phyloP scores from a whole-genome alignment of 2,888 invertebrate genomes.

The Thera britannica region DNA sequence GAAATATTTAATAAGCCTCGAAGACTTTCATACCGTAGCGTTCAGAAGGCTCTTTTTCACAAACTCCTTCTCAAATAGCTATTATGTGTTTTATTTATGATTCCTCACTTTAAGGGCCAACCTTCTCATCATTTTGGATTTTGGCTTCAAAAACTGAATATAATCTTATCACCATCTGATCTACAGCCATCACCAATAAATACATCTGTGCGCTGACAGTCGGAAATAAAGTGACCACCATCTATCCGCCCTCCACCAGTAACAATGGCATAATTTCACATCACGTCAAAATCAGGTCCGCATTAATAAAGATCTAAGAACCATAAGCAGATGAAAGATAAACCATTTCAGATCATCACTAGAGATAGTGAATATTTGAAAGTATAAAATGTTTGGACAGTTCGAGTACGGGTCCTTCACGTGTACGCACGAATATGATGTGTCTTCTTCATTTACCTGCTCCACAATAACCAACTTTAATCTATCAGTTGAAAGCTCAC shows the following conservation, averaged over 20 bases:
- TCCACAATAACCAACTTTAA: conserved; percentile 49
- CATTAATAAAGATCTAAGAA: conserved; percentile 84
- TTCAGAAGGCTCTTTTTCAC: not conserved
- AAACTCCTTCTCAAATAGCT: not conserved
- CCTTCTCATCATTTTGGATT: conserved; percentile 47
- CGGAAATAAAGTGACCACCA: conserved; percentile 62
- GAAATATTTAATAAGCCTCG: not conserved
- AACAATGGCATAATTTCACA: conserved; percentile 78
- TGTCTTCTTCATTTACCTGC: conserved; percentile 47
- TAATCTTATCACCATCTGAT: conserved; percentile 71
- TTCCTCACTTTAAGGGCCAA: conserved; percentile 39
- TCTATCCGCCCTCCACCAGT: conserved; percentile 33
- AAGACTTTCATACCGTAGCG: not conserved
- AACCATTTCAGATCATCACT: conserved; percentile 80
- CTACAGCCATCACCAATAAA: conserved; percentile 72
- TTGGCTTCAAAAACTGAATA: conserved; percentile 55
- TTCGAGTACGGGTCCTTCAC: conserved; percentile 81
- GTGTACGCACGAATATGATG: conserved; percentile 78
- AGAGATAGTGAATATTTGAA: conserved; percentile 82
- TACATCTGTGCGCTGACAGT: conserved; percentile 70
- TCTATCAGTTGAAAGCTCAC: conserved; percentile 46
- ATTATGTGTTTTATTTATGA: conserved; percentile 24
- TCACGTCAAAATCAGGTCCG: conserved; percentile 69
- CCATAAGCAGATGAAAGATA: conserved; percentile 78
- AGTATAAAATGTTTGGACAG: conserved; percentile 85